Base-by-base conservation (phyloP, 35 echinoderm and acorn worm genomes). In the Holothuria glaberrima region DNA sequence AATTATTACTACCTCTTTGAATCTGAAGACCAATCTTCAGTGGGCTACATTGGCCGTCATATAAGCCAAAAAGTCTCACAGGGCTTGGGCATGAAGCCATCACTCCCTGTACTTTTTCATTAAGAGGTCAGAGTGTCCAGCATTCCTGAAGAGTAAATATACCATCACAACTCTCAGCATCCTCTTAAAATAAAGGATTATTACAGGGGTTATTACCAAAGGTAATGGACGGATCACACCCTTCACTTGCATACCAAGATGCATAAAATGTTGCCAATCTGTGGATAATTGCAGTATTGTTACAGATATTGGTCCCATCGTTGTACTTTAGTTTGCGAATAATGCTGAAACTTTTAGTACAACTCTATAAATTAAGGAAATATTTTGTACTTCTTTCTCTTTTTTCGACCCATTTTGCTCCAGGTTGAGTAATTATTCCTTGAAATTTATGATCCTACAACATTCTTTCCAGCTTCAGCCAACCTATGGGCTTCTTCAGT, bases 311-410 rank as follows among this genome's bases (percentile, higher is more conserved):
- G 44, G 46, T 6, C 19, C 48, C 88, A 30, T 78, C 31, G 59
- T 77, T 32, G n/a, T 26, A 81, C 26, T 24, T 90, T 19, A 77
- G 27, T 82, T 45, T 83, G 29, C 33, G 58, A 48, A 82, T 83
- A 28, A 69, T 28, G 30, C n/a, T 70, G 0, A 62, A 48, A 5
- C 50, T 91, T 56, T 91, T 67, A 84, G 69, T 85, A 54, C n/a
- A n/a, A n/a, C 66, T 86, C 71, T 92, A 68, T 31, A 86, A 62
- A 38, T 58, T 45, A 13, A 92, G 41, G 68, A 92, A 65, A 83
- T 68, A 92, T 86, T 86, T 92, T 22, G 81, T 92, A 41, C 59
- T 92, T 71, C 82, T 86, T 86, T 75, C 90, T 29, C 90, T 79
- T n/a, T 83, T 9, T 26, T 71, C 78, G 19, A 83, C 41, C 90